phyloP scores from a whole-genome alignment of 2,113 vertebrate genomes.

The Elephantulus edwardii region DNA sequence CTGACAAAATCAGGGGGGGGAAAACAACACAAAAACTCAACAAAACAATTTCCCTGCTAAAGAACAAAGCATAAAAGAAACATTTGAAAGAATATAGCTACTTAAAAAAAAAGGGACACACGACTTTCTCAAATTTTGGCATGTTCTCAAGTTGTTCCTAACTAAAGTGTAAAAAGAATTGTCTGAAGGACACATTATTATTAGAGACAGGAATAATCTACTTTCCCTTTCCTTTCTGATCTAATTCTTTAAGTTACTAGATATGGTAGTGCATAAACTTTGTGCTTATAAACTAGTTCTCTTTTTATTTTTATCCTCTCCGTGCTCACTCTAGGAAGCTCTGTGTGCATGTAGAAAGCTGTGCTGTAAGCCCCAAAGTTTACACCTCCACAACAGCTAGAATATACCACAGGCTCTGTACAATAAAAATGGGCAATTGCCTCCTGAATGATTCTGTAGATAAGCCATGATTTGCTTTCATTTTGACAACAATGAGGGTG shows the following conservation, averaged over 20 bases:
- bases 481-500: too few relatives aligned
- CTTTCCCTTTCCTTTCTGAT: neutral
- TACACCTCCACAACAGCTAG: too few relatives aligned
- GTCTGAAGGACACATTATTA: too few relatives aligned
- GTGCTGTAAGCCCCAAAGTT: too few relatives aligned
- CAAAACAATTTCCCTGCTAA: neutral
- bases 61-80: neutral
- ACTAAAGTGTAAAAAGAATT: neutral
- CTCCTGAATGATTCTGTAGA: too few relatives aligned
- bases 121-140: neutral
- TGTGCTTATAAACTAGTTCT: neutral
- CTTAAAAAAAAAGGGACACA: neutral
- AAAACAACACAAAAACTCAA: too few relatives aligned
- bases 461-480: too few relatives aligned
- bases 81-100: neutral
- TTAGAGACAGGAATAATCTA: neutral
- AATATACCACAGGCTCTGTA: too few relatives aligned
- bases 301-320: neutral
- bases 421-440: too few relatives aligned
- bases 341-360: too few relatives aligned
- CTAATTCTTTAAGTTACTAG: too few relatives aligned
- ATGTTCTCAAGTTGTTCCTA: neutral
- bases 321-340: neutral
- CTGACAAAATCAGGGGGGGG: neutral
- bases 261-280: too few relatives aligned